A percentile compares a stretch with the other conserved stretches of the same genome.
Conservation (phyloP, 2,797 vertebrate genomes). For the Peromyscus eremicus region DNA sequence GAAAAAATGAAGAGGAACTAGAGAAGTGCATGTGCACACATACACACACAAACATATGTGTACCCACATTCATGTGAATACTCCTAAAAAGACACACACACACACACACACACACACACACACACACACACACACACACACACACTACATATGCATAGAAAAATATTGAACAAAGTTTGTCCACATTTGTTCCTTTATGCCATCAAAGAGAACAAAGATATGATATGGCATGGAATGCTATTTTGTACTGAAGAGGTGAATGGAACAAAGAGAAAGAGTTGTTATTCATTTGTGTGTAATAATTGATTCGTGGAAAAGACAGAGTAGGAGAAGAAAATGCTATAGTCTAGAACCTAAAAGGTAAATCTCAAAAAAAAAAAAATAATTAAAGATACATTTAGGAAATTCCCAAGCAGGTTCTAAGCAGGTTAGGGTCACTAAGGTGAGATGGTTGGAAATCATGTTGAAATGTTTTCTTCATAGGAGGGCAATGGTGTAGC, state of each 20-base stretch:
- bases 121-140: no score
- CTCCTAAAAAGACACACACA: accelerated
- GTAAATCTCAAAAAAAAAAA: background rate
- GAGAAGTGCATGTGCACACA: background rate
- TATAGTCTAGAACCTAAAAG: background rate
- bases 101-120: no score
- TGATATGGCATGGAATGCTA: background rate
- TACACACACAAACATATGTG: background rate
- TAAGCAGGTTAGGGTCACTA: constrained; percentile 59
- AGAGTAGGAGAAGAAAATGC: background rate
- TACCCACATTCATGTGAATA: background rate
- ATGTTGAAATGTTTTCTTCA: constrained; percentile 73
- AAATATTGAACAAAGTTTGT: background rate
- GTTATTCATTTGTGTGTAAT: background rate
- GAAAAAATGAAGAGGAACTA: background rate
- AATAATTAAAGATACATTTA: background rate
- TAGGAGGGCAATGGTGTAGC: constrained; percentile 33
- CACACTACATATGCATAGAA: background rate
- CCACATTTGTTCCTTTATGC: background rate
- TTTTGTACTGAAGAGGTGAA: background rate
- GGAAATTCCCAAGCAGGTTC: constrained; percentile 41
- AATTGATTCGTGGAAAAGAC: background rate
- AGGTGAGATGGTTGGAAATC: constrained; percentile 51
- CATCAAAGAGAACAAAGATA: background rate
- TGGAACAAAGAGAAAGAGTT: background rate